phyloP scores from a whole-genome alignment of 2,888 invertebrate genomes.

The Philereme vetulata region DNA sequence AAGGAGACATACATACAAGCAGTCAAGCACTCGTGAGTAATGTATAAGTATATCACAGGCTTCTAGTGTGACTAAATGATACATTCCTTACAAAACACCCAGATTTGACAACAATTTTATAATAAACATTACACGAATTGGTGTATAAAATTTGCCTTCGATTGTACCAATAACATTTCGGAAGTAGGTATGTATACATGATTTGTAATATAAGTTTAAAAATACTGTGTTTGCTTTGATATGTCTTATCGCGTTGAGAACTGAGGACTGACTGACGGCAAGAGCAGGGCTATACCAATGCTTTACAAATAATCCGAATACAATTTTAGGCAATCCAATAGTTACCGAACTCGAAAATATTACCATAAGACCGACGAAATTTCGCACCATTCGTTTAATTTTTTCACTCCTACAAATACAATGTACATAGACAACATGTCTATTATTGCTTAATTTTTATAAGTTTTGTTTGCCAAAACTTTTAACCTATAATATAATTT shows the following conservation, averaged over 20 bases:
- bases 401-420: constrained; percentile 76
- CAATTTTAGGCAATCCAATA: constrained; percentile 74
- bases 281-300: constrained; percentile 72
- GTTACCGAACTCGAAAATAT: constrained; percentile 59
- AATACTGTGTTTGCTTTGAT: constrained; percentile 71
- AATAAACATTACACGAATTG: constrained; percentile 49
- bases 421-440: constrained; percentile 80
- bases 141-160: constrained; percentile 51
- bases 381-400: constrained; percentile 80
- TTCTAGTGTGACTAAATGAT: constrained; percentile 78
- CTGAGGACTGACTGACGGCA: constrained; percentile 61
- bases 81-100: constrained; percentile 61
- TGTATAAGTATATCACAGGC: constrained; percentile 78
- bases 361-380: constrained; percentile 76
- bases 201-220: constrained; percentile 41
- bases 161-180: constrained; percentile 37
- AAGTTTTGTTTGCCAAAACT: constrained; percentile 81
- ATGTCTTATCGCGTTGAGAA: constrained; percentile 68
- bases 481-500: constrained; percentile 81
- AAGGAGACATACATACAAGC: constrained; percentile 69
- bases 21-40: constrained; percentile 67
- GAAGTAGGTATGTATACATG: constrained; percentile 38
- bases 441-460: constrained; percentile 81
- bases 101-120: constrained; percentile 43
- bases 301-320: constrained; percentile 72